A percentile compares a stretch with the other conserved stretches of the same genome.
Conservation (phyloP, 1,140 invertebrate genomes). For the Orchestia grillus region DNA sequence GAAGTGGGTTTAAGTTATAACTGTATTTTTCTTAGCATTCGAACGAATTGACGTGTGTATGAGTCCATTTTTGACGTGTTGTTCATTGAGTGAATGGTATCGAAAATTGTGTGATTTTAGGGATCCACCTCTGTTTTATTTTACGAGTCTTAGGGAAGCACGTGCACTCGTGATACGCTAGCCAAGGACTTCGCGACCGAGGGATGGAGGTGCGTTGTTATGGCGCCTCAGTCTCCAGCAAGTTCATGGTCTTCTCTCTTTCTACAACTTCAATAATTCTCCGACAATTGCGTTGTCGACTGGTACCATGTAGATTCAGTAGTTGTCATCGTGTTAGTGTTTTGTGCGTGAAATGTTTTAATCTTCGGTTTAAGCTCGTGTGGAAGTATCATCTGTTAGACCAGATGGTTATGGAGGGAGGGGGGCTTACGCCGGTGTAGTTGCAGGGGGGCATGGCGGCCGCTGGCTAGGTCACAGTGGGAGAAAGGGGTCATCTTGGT, state of each 20-base stretch:
- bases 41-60: not conserved
- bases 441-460: not conserved
- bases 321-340: not conserved
- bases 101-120: not conserved
- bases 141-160: not conserved
- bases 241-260: not conserved
- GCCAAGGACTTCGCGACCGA: constrained; percentile 10
- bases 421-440: not conserved
- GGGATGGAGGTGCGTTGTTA: not conserved
- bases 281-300: not conserved
- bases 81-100: not conserved
- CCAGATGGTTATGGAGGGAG: constrained; percentile 11
- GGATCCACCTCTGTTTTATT: not conserved
- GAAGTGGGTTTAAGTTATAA: not conserved
- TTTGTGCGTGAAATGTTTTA: not conserved
- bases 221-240: not conserved
- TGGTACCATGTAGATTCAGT: not conserved
- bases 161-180: constrained; percentile 2
- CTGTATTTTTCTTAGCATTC: not conserved
- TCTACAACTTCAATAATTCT: not conserved
- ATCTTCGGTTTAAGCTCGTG: not conserved
- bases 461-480: constrained; percentile 37
- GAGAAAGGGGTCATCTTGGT: constrained; percentile 49
- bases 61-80: not conserved
- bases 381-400: constrained; percentile 10